Evolutionary conservation across 2,113 vertebrate species (phyloP).

Genomic region (Asarcornis scutulata): DNA sequence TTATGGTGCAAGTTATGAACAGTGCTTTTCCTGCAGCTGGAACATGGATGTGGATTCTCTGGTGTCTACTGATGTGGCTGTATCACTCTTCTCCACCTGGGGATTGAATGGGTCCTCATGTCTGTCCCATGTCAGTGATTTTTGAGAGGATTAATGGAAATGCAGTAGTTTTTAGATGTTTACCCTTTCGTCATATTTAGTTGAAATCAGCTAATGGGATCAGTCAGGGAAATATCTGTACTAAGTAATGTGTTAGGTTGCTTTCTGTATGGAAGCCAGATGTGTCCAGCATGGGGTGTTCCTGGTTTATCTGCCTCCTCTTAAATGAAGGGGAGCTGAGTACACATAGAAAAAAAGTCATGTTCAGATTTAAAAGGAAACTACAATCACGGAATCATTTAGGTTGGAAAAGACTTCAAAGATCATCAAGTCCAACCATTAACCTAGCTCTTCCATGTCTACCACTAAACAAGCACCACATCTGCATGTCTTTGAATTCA

Average conservation of each 20-base stretch:
- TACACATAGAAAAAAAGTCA: neutral
- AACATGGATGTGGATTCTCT: neutral
- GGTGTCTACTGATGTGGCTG: neutral
- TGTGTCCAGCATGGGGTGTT: neutral
- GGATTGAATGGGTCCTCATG: fast-evolving
- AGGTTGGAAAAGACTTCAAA: too few species aligned
- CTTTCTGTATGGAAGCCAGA: neutral
- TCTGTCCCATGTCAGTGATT: neutral
- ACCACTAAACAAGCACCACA: too few species aligned
- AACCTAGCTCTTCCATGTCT: too few species aligned
- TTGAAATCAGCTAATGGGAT: neutral
- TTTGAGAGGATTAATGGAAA: neutral
- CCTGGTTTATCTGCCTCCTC: neutral
- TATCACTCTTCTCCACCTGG: neutral
- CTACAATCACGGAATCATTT: neutral
- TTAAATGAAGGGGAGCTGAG: neutral
- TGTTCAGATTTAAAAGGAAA: neutral
- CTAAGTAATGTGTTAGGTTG: neutral
- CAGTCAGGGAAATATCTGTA: neutral
- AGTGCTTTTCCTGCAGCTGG: neutral
- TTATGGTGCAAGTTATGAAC: neutral
- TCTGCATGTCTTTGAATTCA: too few species aligned
- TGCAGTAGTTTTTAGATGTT: neutral
- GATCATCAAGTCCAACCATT: too few species aligned
- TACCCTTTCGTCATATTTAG: neutral